Base-by-base conservation (phyloP, 2,888 invertebrate species). In the Schizaphis graminum region DNA sequence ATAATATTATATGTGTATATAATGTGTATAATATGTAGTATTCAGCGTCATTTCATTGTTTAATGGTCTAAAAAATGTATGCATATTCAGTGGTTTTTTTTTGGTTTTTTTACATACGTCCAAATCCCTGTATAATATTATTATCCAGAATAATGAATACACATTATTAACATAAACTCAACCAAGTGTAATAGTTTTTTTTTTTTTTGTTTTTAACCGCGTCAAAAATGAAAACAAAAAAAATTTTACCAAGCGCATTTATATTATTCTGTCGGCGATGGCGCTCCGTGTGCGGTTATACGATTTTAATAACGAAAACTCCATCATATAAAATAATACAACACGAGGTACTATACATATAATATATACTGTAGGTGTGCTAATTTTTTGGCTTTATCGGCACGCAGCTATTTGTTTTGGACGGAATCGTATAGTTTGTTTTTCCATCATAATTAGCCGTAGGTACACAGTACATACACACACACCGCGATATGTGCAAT, bases 11-110 rank as follows among this genome's bases (percentile, higher is more conserved):
- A 89, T 89, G 11, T 26, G 11, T 26, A n/a, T 26, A n/a, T n/a
- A 10, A 41, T 44, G 53, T 88, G 16, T 56, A 88, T 53, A 67
- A 53, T 41, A 35, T 77, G 8, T 35, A 57, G 61, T 88, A 88
- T 53, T 88, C 88, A 53, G n/a, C 90, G 47, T 61, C 89, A 44
- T 61, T 44, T 57, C 61, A 87, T 61, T 92, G 91, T 92, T 87
- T 92, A 92, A 92, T 92, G 92, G 87, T 41, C 35, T 87, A 87
- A 61, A 92, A 92, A 28, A 91, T 85, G 35, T 26, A 61, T 87
- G 92, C 87, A 92, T 87, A 92, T 92, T 92, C 92, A 87, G 87
- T 26, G 86, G 13, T 86, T 86, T 41, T 91, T 86, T 86, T 41
- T 91, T 49, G 5, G 47, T 49, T 16, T 49, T 49, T 56, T 85